Conservation (phyloP, 2,888 invertebrate genomes). For the Rotaria magnacalcarata region DNA sequence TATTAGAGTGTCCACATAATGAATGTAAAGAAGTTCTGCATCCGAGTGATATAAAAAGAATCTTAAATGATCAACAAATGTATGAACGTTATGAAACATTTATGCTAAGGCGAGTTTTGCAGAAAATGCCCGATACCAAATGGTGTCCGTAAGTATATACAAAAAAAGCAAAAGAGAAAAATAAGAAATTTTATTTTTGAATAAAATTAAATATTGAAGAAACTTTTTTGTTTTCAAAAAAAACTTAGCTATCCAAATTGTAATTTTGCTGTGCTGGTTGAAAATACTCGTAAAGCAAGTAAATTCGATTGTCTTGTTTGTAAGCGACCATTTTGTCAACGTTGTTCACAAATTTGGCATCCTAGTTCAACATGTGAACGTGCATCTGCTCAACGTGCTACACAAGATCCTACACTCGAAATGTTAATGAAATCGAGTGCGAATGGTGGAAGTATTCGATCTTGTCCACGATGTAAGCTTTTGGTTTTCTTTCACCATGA, state of each 20-base stretch:
- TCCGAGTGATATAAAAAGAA: slow-evolving; percentile 16
- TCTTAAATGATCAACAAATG: slow-evolving; percentile 66
- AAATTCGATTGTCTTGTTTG: neutral
- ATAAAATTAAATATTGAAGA: too few species aligned
- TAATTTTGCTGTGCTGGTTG: neutral
- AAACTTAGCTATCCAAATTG: slow-evolving; percentile 4
- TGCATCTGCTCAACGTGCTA: slow-evolving; percentile 14
- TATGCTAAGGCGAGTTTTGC: slow-evolving; percentile 82
- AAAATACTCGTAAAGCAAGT: slow-evolving; percentile 17
- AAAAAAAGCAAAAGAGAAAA: too few species aligned
- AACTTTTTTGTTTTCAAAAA: too few species aligned
- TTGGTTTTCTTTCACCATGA: neutral
- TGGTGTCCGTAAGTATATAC: slow-evolving; percentile 7
- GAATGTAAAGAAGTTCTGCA: slow-evolving; percentile 9
- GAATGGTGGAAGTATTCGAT: slow-evolving; percentile 67
- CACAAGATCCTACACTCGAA: slow-evolving; percentile 23
- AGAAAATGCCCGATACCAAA: slow-evolving; percentile 72
- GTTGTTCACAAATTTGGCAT: slow-evolving; percentile 33
- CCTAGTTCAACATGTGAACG: neutral
- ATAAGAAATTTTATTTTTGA: neutral
- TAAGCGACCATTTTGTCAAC: slow-evolving; percentile 1
- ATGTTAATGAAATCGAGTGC: slow-evolving; percentile 29
- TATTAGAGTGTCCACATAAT: slow-evolving; percentile 27
- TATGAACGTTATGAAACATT: slow-evolving; percentile 90
- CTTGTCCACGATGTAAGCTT: slow-evolving; percentile 74